Conservation (phyloP, 2,113 vertebrate species). For the Struthio camelus region DNA sequence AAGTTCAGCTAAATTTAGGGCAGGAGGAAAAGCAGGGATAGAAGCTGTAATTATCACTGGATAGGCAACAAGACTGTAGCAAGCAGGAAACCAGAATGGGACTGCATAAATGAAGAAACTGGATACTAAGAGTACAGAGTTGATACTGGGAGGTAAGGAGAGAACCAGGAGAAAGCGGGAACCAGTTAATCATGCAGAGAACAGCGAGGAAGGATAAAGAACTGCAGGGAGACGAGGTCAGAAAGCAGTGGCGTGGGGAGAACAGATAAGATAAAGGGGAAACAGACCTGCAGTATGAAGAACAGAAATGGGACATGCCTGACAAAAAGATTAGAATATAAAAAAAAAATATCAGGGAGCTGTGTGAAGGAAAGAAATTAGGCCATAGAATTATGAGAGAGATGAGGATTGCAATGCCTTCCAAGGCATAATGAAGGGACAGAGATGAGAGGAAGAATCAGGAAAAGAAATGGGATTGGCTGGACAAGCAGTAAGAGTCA, state of each 20-base stretch:
- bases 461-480: not conserved
- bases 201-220: not conserved
- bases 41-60: not conserved
- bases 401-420: not conserved
- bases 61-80: not conserved
- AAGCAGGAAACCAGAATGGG: not conserved
- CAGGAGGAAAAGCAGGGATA: not conserved
- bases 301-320: not conserved
- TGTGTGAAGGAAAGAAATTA: not conserved
- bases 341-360: not conserved
- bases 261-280: not conserved
- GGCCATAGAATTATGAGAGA: not conserved
- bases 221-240: not conserved
- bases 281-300: not conserved
- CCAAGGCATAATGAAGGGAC: not conserved
- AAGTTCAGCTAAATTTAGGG: not conserved
- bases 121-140: not conserved
- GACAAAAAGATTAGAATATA: not conserved
- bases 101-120: not conserved
- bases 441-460: not conserved
- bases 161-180: not conserved
- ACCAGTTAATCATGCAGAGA: not conserved
- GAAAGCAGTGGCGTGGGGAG: not conserved
- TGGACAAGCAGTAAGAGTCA: not conserved
- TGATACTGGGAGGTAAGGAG: not conserved